Evolutionary conservation across 2,113 vertebrate species (phyloP).

Genomic region (Morone saxatilis): DNA sequence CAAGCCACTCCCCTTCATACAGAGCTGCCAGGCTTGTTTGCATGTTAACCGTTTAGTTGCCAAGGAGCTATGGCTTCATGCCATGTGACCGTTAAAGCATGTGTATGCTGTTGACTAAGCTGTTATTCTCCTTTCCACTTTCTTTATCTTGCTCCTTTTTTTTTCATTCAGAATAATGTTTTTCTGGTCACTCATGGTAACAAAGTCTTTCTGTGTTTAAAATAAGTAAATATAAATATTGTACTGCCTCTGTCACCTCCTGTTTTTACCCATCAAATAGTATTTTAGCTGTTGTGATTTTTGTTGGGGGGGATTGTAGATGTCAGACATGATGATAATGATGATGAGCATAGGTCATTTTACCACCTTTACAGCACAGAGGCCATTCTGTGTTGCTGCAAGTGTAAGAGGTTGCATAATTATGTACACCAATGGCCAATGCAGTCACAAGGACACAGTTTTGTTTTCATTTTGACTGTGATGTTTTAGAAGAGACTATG

Average conservation of each 20-base stretch:
- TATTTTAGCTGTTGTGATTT: too few species aligned
- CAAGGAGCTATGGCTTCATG: conserved; percentile 67
- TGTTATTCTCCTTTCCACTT: background rate
- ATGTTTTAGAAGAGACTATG: background rate
- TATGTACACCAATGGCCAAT: background rate
- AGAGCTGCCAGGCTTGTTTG: conserved; percentile 78
- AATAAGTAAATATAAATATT: too few species aligned
- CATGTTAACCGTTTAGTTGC: conserved; percentile 87
- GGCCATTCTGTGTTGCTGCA: background rate
- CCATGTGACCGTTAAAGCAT: conserved; percentile 75
- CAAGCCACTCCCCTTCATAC: conserved; percentile 78
- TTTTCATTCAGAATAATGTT: background rate
- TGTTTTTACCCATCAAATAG: background rate
- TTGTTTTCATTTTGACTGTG: background rate
- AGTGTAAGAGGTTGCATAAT: background rate
- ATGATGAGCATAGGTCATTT: background rate
- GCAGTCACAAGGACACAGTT: background rate
- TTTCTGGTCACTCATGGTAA: background rate
- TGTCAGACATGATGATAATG: background rate
- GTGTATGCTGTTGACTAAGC: conserved; percentile 36
- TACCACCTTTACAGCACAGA: background rate
- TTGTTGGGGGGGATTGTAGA: background rate
- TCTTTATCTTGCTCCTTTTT: background rate
- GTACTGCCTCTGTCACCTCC: background rate
- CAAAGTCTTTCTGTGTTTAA: background rate